Conservation (phyloP, 2,113 vertebrate species). For the Herpailurus yagouaroundi region DNA sequence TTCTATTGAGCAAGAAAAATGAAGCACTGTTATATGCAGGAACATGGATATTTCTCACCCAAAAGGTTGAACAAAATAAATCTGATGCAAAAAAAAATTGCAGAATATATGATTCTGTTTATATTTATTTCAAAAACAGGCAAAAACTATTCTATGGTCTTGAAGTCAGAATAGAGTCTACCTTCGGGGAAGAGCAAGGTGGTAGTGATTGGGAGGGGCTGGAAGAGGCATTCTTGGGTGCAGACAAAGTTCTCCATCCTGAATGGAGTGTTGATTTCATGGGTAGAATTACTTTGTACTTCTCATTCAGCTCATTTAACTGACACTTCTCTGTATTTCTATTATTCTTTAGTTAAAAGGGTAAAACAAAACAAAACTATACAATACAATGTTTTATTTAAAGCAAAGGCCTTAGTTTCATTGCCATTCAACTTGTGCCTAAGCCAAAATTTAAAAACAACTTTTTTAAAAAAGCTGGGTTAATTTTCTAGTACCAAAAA, state of each 20-base stretch:
- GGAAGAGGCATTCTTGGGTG: neutral
- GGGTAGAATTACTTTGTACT: neutral
- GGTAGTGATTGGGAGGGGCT: neutral
- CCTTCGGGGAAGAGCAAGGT: neutral
- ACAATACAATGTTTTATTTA: neutral
- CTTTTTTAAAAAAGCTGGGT: neutral
- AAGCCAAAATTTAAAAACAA: neutral
- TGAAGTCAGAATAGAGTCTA: neutral
- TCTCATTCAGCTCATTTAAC: neutral
- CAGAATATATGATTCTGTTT: neutral
- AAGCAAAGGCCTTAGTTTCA: neutral
- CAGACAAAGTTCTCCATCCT: neutral
- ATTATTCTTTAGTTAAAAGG: conserved; percentile 4
- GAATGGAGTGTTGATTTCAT: neutral
- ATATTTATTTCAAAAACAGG: neutral
- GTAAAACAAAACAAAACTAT: neutral
- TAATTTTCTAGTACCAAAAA: neutral
- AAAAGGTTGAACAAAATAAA: neutral
- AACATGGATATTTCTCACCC: neutral
- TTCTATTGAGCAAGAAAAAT: neutral
- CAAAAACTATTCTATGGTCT: neutral
- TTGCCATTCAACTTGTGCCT: neutral
- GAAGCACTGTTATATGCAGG: neutral
- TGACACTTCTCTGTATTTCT: neutral
- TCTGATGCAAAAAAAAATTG: neutral